Evolutionary conservation across 1,140 invertebrate genomes (phyloP), one percentile per base, ranked within the genome.

Genomic region (Xylocopa sonorina): DNA sequence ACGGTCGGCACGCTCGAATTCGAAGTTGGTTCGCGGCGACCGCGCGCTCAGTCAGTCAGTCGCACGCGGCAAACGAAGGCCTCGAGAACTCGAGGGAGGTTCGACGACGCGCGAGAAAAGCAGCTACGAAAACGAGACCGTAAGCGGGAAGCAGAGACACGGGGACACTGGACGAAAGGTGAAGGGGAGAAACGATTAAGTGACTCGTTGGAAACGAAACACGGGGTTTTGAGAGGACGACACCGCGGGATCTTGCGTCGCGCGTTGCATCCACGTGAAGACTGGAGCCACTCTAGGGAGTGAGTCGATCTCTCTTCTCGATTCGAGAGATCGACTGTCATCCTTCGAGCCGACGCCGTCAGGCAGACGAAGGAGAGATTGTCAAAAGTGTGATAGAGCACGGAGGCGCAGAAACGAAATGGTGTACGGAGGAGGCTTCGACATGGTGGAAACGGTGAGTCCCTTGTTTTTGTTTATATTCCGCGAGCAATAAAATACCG

Each of bases 401-500:
- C 3, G 6, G 53, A 2, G 58, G 24, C 34, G 63, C 2, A 38
- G 53, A 41, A 43, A 66, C 86, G 74, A 80, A 75, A 90, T 92
- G 91, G 90, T 93, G 50, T 91, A 92, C 81, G 88, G 87, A 82
- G 83, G 89, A 62, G 79, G 74, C 69, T 88, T 91, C 86, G 91
- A 92, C 18, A 92, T 92, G 90, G 81, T 85, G 63, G 91, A 92
- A 85, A 89, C 91, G 87, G 92, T 92, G 68, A 92, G 90, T 89
- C 34, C 46, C 5, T 72, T 46, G 43, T 51, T 60, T 60, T 51
- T 51, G 16, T 74, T 72, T 77, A 68, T 41, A 63, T 53, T 0
- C 14, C 16, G 64, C 3, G 53, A 24, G 4, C 10, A 9, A 46
- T 34, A 38, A 66, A 32, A 53, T n/a, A 60, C 29, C n/a, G n/a